phyloP scores from a whole-genome alignment of 2,113 vertebrate genomes.

The Vireo altiloquus region DNA sequence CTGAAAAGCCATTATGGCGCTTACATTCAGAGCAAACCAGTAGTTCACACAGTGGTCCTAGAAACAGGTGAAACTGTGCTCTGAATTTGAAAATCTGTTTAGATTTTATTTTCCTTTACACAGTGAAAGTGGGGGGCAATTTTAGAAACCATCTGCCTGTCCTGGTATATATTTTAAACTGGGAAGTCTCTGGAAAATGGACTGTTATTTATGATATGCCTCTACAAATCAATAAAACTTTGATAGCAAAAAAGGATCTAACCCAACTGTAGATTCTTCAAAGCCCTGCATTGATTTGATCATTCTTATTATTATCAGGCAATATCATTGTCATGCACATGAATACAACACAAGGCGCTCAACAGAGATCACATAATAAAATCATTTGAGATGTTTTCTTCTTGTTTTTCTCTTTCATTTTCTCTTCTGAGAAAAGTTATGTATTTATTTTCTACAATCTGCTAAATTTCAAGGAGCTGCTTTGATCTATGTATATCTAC shows the following conservation, averaged over 20 bases:
- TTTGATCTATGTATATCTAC: conserved; percentile 40
- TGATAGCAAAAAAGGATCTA: neutral
- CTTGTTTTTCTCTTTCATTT: conserved; percentile 24
- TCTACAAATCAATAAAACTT: neutral
- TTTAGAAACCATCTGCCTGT: neutral
- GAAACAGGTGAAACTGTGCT: neutral
- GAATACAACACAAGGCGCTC: neutral
- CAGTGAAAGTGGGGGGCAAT: neutral
- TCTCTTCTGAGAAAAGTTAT: conserved; percentile 25
- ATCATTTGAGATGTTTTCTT: neutral
- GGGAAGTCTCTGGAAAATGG: neutral
- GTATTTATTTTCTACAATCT: conserved; percentile 27
- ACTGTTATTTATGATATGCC: neutral
- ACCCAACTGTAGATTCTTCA: neutral
- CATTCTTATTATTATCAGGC: neutral
- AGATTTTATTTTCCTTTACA: neutral
- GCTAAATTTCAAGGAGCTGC: conserved; percentile 18
- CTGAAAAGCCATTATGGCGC: neutral
- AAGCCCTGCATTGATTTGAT: neutral
- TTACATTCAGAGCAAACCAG: neutral
- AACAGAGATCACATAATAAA: neutral
- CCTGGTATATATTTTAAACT: neutral
- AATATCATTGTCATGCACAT: neutral
- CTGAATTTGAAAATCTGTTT: neutral
- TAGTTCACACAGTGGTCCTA: neutral